phyloP scores from a whole-genome alignment of 2,113 vertebrate genomes.

The Salvelinus sp. region DNA sequence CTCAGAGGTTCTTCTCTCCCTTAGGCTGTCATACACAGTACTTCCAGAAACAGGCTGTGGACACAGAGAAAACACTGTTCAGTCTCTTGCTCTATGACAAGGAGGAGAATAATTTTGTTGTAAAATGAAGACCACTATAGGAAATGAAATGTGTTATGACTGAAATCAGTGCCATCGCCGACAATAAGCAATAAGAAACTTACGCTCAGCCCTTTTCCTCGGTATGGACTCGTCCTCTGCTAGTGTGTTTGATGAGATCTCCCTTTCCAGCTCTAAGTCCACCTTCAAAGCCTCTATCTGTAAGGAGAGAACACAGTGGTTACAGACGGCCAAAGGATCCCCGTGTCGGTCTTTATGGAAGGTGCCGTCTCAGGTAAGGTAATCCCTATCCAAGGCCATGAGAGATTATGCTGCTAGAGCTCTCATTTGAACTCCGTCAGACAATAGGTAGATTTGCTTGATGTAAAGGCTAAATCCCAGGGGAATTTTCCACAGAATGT shows the following conservation, averaged over 20 bases:
- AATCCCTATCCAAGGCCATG: too few species aligned
- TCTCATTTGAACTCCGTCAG: too few species aligned
- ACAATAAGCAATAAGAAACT: constrained; percentile 13
- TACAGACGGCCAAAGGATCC: neutral
- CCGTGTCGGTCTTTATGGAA: neutral
- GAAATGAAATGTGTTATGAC: neutral
- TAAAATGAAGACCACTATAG: too few species aligned
- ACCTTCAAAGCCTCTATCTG: constrained; percentile 66
- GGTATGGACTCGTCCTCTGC: constrained; percentile 51
- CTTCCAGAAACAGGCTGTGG: constrained; percentile 78
- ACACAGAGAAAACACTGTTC: neutral
- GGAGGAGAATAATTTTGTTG: neutral
- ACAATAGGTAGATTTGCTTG: neutral
- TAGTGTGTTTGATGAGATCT: constrained; percentile 57
- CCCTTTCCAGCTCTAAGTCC: constrained; percentile 61
- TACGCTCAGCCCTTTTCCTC: constrained; percentile 70
- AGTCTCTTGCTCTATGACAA: neutral
- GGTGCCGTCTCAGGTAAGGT: neutral
- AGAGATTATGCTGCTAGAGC: too few species aligned
- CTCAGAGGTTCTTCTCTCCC: constrained; percentile 34
- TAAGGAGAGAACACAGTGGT: constrained; percentile 23
- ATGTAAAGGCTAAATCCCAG: too few species aligned
- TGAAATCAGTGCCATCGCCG: neutral
- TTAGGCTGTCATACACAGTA: constrained; percentile 71
- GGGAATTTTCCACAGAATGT: too few species aligned